Evolutionary conservation across 2,113 vertebrate species (phyloP).

Genomic region (Ammodytes dubius): DNA sequence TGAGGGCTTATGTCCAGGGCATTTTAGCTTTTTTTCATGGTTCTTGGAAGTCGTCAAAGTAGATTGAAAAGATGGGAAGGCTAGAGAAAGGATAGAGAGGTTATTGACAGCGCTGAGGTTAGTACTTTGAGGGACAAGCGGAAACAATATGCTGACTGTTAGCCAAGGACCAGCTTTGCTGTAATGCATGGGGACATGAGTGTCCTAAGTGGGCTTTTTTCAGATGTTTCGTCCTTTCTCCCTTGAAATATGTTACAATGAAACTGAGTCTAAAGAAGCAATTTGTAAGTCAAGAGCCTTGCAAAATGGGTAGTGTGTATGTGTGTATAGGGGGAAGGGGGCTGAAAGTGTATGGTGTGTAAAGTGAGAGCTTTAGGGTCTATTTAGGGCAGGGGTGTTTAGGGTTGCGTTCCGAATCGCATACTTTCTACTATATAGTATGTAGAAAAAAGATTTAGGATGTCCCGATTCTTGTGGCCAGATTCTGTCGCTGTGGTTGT

Average conservation of each 20-base stretch:
- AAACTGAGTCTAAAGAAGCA: conserved; percentile 81
- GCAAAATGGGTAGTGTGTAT: conserved; percentile 69
- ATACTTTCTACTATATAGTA: too few species aligned
- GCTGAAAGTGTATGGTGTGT: conserved; percentile 58
- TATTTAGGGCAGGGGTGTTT: conserved; percentile 66
- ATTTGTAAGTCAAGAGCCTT: conserved; percentile 86
- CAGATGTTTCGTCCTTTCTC: conserved; percentile 59
- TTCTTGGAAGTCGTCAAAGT: conserved; percentile 81
- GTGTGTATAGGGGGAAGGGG: conserved; percentile 23
- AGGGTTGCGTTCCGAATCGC: too few species aligned
- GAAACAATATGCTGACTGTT: conserved; percentile 90
- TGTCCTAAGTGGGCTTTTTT: conserved; percentile 81
- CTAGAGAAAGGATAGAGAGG: conserved; percentile 78
- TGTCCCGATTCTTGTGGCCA: too few species aligned
- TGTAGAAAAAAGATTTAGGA: too few species aligned
- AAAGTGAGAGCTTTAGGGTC: conserved; percentile 61
- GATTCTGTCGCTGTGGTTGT: too few species aligned
- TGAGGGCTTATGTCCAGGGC: conserved; percentile 81
- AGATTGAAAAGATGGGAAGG: conserved; percentile 80
- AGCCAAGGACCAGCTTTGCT: conserved; percentile 81
- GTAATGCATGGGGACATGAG: conserved; percentile 86
- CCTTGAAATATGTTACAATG: conserved; percentile 78
- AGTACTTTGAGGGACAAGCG: conserved; percentile 85
- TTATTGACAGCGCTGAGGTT: conserved; percentile 82
- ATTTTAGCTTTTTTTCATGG: conserved; percentile 75